These are phyloP conservation scores for Heterochromis multidens DNA, from an alignment of 2,113 vertebrate species.

Conservation along the genomic window DNA sequence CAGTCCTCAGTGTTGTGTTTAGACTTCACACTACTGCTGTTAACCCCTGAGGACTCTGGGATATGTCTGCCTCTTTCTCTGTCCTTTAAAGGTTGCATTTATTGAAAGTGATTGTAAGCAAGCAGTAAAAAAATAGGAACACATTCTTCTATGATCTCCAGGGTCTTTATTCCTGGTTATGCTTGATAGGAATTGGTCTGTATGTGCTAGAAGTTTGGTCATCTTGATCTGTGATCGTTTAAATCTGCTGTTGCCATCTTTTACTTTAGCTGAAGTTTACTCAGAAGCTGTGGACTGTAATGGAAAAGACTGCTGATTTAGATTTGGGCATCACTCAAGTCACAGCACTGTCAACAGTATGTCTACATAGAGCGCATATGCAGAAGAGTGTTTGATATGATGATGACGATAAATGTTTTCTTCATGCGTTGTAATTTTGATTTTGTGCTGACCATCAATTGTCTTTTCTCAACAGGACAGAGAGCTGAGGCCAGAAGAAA, in stretches of 20 bases:
- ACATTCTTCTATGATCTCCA: slow-evolving; percentile 46
- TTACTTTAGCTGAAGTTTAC: not conserved
- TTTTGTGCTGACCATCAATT: not conserved
- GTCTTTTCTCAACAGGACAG: slow-evolving; percentile 83
- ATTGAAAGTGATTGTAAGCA: slow-evolving; percentile 43
- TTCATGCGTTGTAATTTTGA: not conserved
- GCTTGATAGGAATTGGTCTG: slow-evolving; percentile 16
- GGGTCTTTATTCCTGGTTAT: slow-evolving; percentile 14
- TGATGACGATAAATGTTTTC: not conserved
- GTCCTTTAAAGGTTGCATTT: slow-evolving; percentile 76
- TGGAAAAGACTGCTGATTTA: slow-evolving; percentile 5
- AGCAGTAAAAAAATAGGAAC: slow-evolving; percentile 15
- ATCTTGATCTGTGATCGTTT: not conserved
- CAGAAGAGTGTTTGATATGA: not conserved
- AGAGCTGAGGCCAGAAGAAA: slow-evolving; percentile 94
- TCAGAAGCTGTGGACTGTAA: not conserved
- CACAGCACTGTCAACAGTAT: not conserved
- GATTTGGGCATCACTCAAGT: not conserved
- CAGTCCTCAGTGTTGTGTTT: slow-evolving; percentile 59
- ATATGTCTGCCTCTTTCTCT: slow-evolving; percentile 57
- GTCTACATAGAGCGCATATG: not conserved
- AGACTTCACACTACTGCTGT: slow-evolving; percentile 58
- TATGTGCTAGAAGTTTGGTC: not conserved
- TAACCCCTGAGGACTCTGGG: slow-evolving; percentile 71
- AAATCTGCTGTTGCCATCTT: not conserved